Evolutionary conservation across 30 jellyfish, hydroid and myxozoan genomes (phyloP).

Genomic region (Pelagia noctiluca): DNA sequence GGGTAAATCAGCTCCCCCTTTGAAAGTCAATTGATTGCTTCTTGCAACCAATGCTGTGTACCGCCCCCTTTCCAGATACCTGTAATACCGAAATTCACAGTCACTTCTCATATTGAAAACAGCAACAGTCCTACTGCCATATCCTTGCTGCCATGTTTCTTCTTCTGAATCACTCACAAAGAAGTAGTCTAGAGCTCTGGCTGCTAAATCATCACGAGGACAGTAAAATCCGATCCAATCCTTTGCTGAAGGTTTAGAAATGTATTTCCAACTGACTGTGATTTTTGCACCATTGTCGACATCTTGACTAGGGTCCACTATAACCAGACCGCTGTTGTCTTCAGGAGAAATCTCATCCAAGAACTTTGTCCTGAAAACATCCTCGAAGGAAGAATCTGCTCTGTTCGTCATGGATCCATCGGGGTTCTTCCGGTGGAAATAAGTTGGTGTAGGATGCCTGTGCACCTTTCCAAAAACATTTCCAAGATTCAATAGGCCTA

Average conservation of each 20-base stretch:
- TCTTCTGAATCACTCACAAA: constrained; percentile 56
- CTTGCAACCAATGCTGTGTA: constrained; percentile 65
- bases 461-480: constrained; percentile 10
- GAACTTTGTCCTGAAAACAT: constrained; percentile 22
- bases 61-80: constrained; percentile 43
- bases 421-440: constrained; percentile 51
- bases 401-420: constrained; percentile 66
- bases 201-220: constrained; percentile 66
- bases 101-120: constrained; percentile 68
- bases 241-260: constrained; percentile 51
- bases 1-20: constrained; percentile 73
- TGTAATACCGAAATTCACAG: constrained; percentile 70
- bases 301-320: constrained; percentile 31
- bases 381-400: constrained; percentile 26
- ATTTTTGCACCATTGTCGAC: constrained; percentile 74
- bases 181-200: constrained; percentile 55
- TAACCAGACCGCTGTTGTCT: no score
- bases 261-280: constrained; percentile 71
- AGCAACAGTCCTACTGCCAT: constrained; percentile 61
- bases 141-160: constrained; percentile 74
- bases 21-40: constrained; percentile 60
- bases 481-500: not conserved
- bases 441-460: constrained; percentile 69
- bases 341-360: constrained; percentile 36
- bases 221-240: constrained; percentile 93